A percentile compares a stretch with the other conserved stretches of the same genome.
Evolutionary conservation across 2,888 invertebrate genomes (phyloP).

Genomic region (Orthonevra nobilis): DNA sequence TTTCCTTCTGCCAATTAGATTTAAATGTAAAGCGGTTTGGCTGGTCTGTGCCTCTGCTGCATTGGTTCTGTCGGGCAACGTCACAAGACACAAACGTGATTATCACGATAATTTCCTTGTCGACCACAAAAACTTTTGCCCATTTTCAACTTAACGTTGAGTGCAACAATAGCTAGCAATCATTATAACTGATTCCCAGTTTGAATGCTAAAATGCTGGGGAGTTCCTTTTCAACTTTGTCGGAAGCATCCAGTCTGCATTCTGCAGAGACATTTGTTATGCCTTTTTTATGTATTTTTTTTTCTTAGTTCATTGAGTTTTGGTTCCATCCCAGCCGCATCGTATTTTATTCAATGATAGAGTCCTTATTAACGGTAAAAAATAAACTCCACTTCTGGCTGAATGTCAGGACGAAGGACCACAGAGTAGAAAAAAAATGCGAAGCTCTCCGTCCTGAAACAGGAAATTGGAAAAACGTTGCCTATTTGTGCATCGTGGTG

Average conservation of each 20-base stretch:
- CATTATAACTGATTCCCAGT: constrained; percentile 48
- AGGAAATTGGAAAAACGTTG: constrained; percentile 53
- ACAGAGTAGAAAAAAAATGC: constrained; percentile 1
- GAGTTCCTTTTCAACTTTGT: neutral
- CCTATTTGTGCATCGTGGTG: constrained; percentile 64
- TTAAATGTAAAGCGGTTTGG: constrained; percentile 44
- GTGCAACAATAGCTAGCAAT: constrained; percentile 68
- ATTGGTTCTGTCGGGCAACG: constrained; percentile 25
- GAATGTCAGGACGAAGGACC: constrained; percentile 33
- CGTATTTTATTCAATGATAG: constrained; percentile 54
- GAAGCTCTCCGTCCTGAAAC: constrained; percentile 5
- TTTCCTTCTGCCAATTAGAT: constrained; percentile 62
- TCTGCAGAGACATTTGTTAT: constrained; percentile 11
- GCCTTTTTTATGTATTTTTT: constrained; percentile 1
- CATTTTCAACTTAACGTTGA: constrained; percentile 61
- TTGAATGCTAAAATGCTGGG: constrained; percentile 24
- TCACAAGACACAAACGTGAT: constrained; percentile 57
- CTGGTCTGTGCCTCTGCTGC: constrained; percentile 12
- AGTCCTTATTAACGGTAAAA: constrained; percentile 56
- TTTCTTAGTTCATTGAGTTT: constrained; percentile 54
- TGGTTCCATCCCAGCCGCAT: constrained; percentile 48
- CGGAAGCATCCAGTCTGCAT: neutral
- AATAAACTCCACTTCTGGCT: constrained; percentile 32
- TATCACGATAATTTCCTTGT: constrained; percentile 59
- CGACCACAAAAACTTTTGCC: constrained; percentile 63